Evolutionary conservation across 1,140 invertebrate genomes (phyloP).

Genomic region (Adelges cooleyi): DNA sequence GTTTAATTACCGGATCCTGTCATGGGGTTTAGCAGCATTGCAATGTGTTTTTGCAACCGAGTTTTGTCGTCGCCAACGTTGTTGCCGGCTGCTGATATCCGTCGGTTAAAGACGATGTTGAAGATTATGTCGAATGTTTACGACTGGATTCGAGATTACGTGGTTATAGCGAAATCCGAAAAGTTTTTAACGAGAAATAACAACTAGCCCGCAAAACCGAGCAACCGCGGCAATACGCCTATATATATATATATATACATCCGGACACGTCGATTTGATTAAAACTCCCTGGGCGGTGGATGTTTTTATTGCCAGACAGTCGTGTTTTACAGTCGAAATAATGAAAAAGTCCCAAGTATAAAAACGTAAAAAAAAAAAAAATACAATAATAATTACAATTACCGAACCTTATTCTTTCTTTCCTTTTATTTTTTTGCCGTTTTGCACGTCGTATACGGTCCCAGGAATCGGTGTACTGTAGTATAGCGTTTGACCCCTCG

Average conservation of each 20-base stretch:
- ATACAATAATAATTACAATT: constrained; percentile 19
- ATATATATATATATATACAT: no score
- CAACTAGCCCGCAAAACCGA: constrained; percentile 9
- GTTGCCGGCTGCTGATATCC: no score
- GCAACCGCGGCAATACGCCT: constrained; percentile 8
- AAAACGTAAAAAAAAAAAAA: constrained; percentile 23
- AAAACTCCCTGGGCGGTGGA: constrained; percentile 7
- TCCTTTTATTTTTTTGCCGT: constrained; percentile 9
- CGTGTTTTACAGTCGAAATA: constrained; percentile 25
- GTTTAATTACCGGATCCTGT: no score
- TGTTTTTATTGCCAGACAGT: constrained; percentile 1
- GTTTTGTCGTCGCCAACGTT: no score
- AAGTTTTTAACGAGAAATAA: constrained; percentile 28
- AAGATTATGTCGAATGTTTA: constrained; percentile 5
- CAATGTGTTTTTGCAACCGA: no score
- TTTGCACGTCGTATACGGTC: constrained; percentile 19
- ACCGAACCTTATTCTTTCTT: constrained; percentile 5
- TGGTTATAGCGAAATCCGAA: constrained; percentile 24
- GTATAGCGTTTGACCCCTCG: constrained; percentile 15
- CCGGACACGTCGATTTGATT: constrained; percentile 23
- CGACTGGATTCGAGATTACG: constrained; percentile 12
- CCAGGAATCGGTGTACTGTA: neutral
- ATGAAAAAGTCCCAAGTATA: constrained; percentile 19
- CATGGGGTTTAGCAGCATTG: no score
- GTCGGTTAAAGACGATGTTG: no score